A percentile compares a stretch with the other conserved stretches of the same genome.
Conservation (phyloP, 2,797 vertebrate species). For the Enteromius mattozi region DNA sequence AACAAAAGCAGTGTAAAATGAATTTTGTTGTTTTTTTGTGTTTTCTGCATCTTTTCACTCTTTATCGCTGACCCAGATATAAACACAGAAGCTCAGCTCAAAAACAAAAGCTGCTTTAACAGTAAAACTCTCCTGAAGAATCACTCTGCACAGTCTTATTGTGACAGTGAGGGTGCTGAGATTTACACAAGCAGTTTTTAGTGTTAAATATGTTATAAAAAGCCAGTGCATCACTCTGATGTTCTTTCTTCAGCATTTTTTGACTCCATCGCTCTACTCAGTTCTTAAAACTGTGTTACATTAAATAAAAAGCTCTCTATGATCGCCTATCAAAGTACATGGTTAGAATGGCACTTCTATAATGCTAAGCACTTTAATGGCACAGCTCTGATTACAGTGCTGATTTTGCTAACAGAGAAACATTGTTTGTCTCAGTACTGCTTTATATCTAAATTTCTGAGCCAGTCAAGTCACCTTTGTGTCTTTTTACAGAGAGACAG, state of each 20-base stretch:
- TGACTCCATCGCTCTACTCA: background rate
- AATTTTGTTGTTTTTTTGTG: background rate
- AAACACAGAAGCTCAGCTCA: background rate
- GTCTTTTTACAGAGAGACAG: background rate
- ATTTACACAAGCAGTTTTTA: background rate
- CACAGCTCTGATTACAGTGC: slow-evolving; percentile 33
- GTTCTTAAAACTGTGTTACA: background rate
- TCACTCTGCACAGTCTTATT: background rate
- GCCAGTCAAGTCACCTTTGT: slow-evolving; percentile 16
- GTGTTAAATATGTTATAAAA: background rate
- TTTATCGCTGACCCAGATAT: background rate
- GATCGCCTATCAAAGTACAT: background rate
- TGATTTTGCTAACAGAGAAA: slow-evolving; percentile 35
- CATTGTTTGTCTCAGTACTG: slow-evolving; percentile 22
- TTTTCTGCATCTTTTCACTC: background rate
- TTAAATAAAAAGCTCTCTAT: slow-evolving; percentile 15
- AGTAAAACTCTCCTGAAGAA: background rate
- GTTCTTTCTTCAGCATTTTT: background rate
- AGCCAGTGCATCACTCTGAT: background rate
- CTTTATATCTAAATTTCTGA: slow-evolving; percentile 4
- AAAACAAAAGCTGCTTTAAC: slow-evolving; percentile 18
- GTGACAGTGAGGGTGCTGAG: background rate
- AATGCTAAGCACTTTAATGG: background rate
- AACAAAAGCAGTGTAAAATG: background rate
- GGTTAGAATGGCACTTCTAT: slow-evolving; percentile 5